phyloP scores from a whole-genome alignment of 2,888 invertebrate genomes.

The Drosophila aldrichi region DNA sequence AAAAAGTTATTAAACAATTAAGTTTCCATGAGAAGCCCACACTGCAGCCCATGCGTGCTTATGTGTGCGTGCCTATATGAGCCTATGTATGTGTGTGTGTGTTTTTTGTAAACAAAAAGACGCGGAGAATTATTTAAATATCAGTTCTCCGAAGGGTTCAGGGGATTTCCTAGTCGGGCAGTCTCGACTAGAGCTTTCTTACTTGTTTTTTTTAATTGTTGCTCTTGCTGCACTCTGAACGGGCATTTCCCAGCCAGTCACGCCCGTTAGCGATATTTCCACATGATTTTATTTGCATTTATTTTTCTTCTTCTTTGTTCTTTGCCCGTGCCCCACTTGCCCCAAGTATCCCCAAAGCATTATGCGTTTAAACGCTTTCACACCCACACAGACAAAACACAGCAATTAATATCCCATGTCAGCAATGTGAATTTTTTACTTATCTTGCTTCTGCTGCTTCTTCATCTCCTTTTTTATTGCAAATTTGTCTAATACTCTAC shows the following conservation, averaged over 20 bases:
- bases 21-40: too few relatives aligned
- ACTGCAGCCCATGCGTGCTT: too few relatives aligned
- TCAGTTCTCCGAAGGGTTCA: too few relatives aligned
- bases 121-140: too few relatives aligned
- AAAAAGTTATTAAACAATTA: too few relatives aligned
- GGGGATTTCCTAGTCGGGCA: too few relatives aligned
- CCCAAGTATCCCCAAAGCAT: constrained; percentile 16
- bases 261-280: neutral
- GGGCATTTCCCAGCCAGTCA: neutral
- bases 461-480: neutral
- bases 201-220: too few relatives aligned
- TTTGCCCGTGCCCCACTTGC: neutral
- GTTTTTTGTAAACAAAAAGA: too few relatives aligned
- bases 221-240: too few relatives aligned
- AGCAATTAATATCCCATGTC: constrained; percentile 35
- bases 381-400: constrained; percentile 16
- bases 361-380: constrained; percentile 27
- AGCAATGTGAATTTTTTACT: constrained; percentile 15
- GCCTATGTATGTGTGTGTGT: too few relatives aligned
- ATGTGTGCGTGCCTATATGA: too few relatives aligned
- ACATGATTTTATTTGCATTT: constrained; percentile 1
- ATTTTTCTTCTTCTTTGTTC: neutral
- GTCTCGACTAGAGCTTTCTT: too few relatives aligned
- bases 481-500: constrained; percentile 20
- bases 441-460: constrained; percentile 15